phyloP scores from a whole-genome alignment of 2,888 invertebrate genomes.

The Macrosiphum euphorbiae region DNA sequence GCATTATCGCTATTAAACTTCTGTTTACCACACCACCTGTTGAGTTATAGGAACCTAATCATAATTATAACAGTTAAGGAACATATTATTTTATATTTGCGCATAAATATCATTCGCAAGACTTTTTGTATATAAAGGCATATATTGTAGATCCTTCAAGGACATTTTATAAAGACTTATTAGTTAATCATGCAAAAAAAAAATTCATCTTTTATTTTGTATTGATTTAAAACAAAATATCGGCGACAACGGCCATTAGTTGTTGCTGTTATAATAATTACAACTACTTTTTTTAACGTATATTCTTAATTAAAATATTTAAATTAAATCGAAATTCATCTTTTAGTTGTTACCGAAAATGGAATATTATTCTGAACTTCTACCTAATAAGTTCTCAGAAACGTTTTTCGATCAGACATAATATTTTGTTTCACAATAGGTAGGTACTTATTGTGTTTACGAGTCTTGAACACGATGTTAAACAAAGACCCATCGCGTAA shows the following conservation, averaged over 20 bases:
- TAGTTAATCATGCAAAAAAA: background rate
- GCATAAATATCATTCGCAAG: background rate
- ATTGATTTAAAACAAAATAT: no score
- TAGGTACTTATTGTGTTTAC: background rate
- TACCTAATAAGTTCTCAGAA: background rate
- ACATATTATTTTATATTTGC: background rate
- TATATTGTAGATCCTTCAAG: background rate
- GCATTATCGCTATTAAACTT: background rate
- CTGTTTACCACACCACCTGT: background rate
- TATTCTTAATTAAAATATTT: no score
- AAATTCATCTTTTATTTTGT: background rate
- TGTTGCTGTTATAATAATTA: no score
- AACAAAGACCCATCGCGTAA: background rate
- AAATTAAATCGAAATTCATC: background rate
- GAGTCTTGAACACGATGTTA: background rate
- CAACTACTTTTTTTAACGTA: no score
- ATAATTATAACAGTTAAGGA: background rate
- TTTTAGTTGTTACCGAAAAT: background rate
- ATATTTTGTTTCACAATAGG: background rate
- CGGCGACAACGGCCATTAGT: no score
- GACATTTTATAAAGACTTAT: background rate
- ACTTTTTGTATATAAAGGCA: background rate
- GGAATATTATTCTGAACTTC: background rate
- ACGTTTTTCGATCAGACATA: background rate
- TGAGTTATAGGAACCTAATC: background rate